Evolutionary conservation across 23 tunicate genomes (phyloP), one percentile per base, ranked within the genome.

Genomic region (Trididemnum clinides): DNA sequence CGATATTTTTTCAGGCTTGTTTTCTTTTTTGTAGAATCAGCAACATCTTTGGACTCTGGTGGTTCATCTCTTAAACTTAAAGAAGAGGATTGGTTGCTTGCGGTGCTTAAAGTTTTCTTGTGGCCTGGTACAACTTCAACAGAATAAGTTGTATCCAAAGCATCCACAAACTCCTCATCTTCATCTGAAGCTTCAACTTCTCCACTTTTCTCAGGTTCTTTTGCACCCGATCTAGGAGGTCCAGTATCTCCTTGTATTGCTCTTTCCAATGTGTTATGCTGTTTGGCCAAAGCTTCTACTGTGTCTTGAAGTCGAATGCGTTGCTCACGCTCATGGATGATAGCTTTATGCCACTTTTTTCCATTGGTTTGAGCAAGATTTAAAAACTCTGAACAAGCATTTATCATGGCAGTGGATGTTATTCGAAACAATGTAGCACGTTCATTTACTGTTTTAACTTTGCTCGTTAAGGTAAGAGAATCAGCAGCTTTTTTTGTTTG

Each of bases 201-300:
- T 65, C 78, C 37, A 2, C 6, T n/a, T 50, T 66, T 72, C 22
- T 39, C 34, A 12, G 50, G 54, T 6, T n/a, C 27, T 34, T 63
- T 77, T 1, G 59, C 35, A 22, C 51, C 85, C 0, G 81, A 33
- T 62, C 72, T 72, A 0, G 91, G 91, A 31, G 91, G 88, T 4
- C 97, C 97, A n/a, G 90, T 86, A 12, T 82, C 88, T 7, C 88
- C 91, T 72, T 83, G 82, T 54, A 94, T 75, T 2, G 98, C 98
- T 35, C 94, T 51, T 75, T 94, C 98, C 57, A 94, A 76, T 54
- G 90, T 94, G 44, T 94, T 94, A 28, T 94, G 98, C 34, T 94
- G 99, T 64, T 92, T 97, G 32, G 97, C 99, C 12, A 97, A 51
- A 18, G 96, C 77, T 84, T 97, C 99, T 27, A 97, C 97, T 28